Percentiles rank a stretch among this genome's conserved stretches.
Conservation (phyloP, 2,113 vertebrate species). For the Neoarius graeffei region DNA sequence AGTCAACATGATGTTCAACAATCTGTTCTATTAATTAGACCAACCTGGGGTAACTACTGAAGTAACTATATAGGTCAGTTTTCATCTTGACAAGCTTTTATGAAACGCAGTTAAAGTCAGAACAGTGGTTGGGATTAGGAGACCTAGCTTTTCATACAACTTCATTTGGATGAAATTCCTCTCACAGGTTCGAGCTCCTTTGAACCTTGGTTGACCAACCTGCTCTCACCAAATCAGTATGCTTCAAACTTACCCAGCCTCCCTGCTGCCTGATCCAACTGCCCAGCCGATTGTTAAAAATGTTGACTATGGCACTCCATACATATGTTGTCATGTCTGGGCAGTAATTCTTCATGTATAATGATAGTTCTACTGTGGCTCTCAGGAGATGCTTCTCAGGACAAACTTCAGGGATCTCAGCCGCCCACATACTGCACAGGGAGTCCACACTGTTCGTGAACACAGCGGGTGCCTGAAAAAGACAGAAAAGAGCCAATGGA, state of each 20-base stretch:
- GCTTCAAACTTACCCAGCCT: constrained; percentile 70
- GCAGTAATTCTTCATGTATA: constrained; percentile 56
- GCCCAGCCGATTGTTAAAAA: constrained; percentile 58
- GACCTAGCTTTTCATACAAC: background rate
- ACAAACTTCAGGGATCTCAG: constrained; percentile 52
- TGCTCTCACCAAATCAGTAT: background rate
- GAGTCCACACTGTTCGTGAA: constrained; percentile 56
- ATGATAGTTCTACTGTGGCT: constrained; percentile 54
- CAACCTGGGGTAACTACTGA: background rate
- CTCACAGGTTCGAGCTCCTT: background rate
- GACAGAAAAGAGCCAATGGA: background rate
- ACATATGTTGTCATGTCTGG: constrained; percentile 57
- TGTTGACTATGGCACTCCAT: constrained; percentile 27
- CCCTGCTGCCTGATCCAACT: constrained; percentile 66
- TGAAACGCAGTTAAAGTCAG: background rate
- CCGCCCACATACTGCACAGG: constrained; percentile 47
- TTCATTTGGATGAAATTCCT: background rate
- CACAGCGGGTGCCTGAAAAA: constrained; percentile 50
- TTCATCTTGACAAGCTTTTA: background rate
- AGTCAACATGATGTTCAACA: background rate
- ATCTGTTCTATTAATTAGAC: background rate
- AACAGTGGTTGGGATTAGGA: background rate
- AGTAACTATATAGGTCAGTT: background rate
- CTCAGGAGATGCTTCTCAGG: constrained; percentile 67
- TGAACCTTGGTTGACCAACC: background rate